phyloP scores from a whole-genome alignment of 2,888 invertebrate genomes.

The Eupeodes latifasciatus region DNA sequence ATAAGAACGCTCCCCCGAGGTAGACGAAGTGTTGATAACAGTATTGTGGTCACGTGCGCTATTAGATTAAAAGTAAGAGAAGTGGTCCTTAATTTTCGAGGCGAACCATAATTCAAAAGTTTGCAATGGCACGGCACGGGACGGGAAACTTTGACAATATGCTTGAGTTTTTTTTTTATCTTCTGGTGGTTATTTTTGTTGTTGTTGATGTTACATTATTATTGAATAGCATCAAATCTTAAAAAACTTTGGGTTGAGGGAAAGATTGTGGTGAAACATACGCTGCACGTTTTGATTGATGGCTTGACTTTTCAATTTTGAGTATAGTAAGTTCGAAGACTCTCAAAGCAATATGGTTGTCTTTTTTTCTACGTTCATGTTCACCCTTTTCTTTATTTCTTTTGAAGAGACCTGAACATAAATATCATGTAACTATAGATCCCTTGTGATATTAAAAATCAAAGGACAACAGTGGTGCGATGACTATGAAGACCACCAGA shows the following conservation, averaged over 20 bases:
- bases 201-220: constrained; percentile 2
- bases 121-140: constrained; percentile 45
- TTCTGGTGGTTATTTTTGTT: constrained; percentile 24
- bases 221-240: constrained; percentile 41
- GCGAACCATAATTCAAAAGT: constrained; percentile 74
- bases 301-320: constrained; percentile 61
- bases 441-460: constrained; percentile 53
- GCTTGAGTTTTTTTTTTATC: constrained; percentile 43
- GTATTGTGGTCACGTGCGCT: constrained; percentile 71
- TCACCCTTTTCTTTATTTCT: constrained; percentile 56
- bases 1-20: constrained; percentile 47
- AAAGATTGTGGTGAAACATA: constrained; percentile 47
- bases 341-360: constrained; percentile 1
- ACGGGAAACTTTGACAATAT: constrained; percentile 67
- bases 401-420: neutral
- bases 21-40: constrained; percentile 66
- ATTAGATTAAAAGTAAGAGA: constrained; percentile 75
- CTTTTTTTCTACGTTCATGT: constrained; percentile 22
- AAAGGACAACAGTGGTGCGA: constrained; percentile 34
- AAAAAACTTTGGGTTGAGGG: constrained; percentile 43
- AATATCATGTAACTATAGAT: constrained; percentile 56
- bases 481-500: constrained; percentile 3
- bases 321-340: neutral
- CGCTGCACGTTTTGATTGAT: constrained; percentile 73
- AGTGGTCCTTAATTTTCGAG: constrained; percentile 74